Evolutionary conservation across 2,888 invertebrate species (phyloP).

Genomic region (Drosophila mercatorum): DNA sequence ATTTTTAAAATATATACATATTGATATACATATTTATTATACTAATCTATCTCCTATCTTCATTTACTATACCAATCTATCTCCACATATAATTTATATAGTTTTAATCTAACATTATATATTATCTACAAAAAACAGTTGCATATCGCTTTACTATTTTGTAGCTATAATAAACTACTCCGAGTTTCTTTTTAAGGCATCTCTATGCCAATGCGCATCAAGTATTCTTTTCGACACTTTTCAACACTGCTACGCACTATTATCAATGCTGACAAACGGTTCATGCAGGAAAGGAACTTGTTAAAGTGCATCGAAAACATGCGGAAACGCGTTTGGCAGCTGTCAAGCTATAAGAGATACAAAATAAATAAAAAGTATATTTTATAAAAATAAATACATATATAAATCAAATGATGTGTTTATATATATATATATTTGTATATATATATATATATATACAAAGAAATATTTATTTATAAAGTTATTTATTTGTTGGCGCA

Average conservation of each 20-base stretch:
- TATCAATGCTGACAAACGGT: conserved; percentile 1
- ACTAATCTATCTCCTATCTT: too few species aligned
- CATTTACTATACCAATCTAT: too few species aligned
- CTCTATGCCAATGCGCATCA: not conserved
- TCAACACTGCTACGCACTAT: not conserved
- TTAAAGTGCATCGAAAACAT: conserved; percentile 15
- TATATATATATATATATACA: not conserved
- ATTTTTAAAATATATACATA: too few species aligned
- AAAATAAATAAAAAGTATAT: not conserved
- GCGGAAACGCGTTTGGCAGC: not conserved
- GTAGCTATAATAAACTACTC: too few species aligned
- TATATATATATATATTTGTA: not conserved
- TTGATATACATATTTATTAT: too few species aligned
- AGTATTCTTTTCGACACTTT: not conserved
- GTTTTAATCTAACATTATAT: too few species aligned
- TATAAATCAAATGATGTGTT: not conserved
- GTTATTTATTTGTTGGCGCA: not conserved
- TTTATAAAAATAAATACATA: not conserved
- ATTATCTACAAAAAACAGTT: too few species aligned
- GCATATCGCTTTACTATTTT: too few species aligned
- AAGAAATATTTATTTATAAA: not conserved
- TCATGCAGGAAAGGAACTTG: not conserved
- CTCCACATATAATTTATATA: too few species aligned
- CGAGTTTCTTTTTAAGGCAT: not conserved
- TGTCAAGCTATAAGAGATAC: conserved; percentile 1